These are phyloP conservation scores for Megaleporinus macrocephalus DNA, from an alignment of 2,113 vertebrate species.

Conservation along the genomic window DNA sequence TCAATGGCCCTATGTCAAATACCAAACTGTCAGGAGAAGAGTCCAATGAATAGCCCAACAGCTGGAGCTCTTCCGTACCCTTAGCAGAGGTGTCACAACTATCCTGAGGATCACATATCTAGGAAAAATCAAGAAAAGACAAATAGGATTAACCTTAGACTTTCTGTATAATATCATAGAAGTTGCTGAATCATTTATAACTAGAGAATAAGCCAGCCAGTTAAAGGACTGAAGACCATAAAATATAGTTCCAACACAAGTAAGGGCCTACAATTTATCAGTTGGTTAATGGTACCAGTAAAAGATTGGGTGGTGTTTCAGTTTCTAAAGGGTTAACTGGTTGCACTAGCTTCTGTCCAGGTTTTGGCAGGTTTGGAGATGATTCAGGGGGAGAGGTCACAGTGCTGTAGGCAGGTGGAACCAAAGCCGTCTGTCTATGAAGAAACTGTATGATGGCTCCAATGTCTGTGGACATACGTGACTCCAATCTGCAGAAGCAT, in stretches of 20 bases:
- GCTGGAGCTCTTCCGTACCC: slow-evolving; percentile 41
- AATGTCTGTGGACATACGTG: slow-evolving; percentile 81
- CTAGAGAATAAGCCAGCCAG: background rate
- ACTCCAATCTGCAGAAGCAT: slow-evolving; percentile 78
- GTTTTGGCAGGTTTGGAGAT: slow-evolving; percentile 46
- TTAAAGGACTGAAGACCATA: background rate
- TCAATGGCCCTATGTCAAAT: background rate
- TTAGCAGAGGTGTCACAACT: slow-evolving; percentile 49
- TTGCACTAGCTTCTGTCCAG: slow-evolving; percentile 53
- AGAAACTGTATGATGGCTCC: slow-evolving; percentile 84
- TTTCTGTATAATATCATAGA: too few species aligned
- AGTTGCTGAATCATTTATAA: background rate
- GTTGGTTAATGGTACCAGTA: slow-evolving; percentile 17
- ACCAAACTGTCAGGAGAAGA: slow-evolving; percentile 1
- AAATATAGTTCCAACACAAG: background rate
- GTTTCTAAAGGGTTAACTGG: slow-evolving; percentile 59
- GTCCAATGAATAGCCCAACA: slow-evolving; percentile 27
- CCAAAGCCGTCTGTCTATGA: slow-evolving; percentile 78
- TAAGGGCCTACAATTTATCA: background rate
- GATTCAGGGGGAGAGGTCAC: slow-evolving; percentile 74
- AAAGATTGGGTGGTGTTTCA: slow-evolving; percentile 52
- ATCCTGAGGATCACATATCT: slow-evolving; percentile 71
- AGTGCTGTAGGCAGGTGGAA: slow-evolving; percentile 86
- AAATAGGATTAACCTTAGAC: background rate
- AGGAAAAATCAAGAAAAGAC: slow-evolving; percentile 11